Evolutionary conservation across 2,888 invertebrate species (phyloP).

Genomic region (Leucophora obtusa): DNA sequence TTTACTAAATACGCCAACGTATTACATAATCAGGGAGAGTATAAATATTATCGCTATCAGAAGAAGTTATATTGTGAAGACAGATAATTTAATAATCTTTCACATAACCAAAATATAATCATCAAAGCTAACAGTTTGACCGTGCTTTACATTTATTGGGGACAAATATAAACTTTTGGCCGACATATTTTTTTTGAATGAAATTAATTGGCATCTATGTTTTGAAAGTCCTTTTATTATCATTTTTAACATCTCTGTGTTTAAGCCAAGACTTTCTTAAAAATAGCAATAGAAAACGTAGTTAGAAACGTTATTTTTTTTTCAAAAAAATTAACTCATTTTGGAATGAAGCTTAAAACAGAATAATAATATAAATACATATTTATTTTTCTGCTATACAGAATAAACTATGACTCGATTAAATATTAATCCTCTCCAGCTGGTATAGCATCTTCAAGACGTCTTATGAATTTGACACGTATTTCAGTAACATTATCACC

Average conservation of each 20-base stretch:
- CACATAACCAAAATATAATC: too few species aligned
- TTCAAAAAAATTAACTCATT: not conserved
- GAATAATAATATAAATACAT: conserved; percentile 24
- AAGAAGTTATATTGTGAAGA: too few species aligned
- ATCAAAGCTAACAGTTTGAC: too few species aligned
- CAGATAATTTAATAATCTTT: too few species aligned
- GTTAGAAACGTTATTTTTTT: conserved; percentile 2
- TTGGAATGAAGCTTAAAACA: conserved; percentile 57
- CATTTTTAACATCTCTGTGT: too few species aligned
- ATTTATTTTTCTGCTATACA: not conserved
- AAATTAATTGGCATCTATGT: too few species aligned
- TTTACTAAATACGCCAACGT: too few species aligned
- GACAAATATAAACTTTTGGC: not conserved
- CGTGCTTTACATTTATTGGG: not conserved
- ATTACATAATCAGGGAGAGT: too few species aligned
- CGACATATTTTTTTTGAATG: not conserved
- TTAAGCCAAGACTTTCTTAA: too few species aligned
- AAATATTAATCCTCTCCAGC: conserved; percentile 95
- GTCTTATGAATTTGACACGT: conserved; percentile 94
- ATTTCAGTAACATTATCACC: conserved; percentile 97
- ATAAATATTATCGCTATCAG: too few species aligned
- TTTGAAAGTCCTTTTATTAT: too few species aligned
- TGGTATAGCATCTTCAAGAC: conserved; percentile 98
- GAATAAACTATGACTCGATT: not conserved
- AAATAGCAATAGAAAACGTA: not conserved